phyloP scores from a whole-genome alignment of 2,888 invertebrate genomes.

The Athrips mouffetella region DNA sequence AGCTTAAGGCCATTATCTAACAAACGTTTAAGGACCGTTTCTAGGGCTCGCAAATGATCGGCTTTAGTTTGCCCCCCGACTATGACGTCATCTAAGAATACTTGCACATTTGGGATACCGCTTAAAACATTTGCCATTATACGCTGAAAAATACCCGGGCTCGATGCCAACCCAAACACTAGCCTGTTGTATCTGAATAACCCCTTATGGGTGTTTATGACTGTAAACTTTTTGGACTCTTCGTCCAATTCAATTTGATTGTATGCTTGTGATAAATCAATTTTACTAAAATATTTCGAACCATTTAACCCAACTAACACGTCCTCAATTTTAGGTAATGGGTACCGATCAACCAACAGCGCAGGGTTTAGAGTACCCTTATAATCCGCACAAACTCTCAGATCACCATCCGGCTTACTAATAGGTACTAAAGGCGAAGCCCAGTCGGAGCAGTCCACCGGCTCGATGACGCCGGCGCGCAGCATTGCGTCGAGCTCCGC shows the following conservation, averaged over 20 bases:
- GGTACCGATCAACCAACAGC: conserved; percentile 29
- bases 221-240: conserved; percentile 23
- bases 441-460: conserved; percentile 30
- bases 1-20: conserved; percentile 1
- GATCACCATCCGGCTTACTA: conserved; percentile 27
- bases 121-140: conserved; percentile 16
- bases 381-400: conserved; percentile 30
- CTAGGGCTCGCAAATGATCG: neutral
- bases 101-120: conserved; percentile 1
- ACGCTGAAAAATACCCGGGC: conserved; percentile 18
- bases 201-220: conserved; percentile 28
- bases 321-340: conserved; percentile 27
- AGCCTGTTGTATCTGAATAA: conserved; percentile 15
- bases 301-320: conserved; percentile 22
- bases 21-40: conserved; percentile 1
- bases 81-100: conserved; percentile 2
- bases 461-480: conserved; percentile 25
- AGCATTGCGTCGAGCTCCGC: conserved; percentile 14
- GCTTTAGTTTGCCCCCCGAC: neutral
- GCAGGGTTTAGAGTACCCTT: conserved; percentile 29
- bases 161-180: conserved; percentile 15
- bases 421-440: conserved; percentile 31
- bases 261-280: conserved; percentile 20
- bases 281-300: conserved; percentile 16
- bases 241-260: conserved; percentile 22